Evolutionary conservation across 2,888 invertebrate genomes (phyloP), one percentile per base, ranked within the genome.

Genomic region (Phytoseiulus persimilis): DNA sequence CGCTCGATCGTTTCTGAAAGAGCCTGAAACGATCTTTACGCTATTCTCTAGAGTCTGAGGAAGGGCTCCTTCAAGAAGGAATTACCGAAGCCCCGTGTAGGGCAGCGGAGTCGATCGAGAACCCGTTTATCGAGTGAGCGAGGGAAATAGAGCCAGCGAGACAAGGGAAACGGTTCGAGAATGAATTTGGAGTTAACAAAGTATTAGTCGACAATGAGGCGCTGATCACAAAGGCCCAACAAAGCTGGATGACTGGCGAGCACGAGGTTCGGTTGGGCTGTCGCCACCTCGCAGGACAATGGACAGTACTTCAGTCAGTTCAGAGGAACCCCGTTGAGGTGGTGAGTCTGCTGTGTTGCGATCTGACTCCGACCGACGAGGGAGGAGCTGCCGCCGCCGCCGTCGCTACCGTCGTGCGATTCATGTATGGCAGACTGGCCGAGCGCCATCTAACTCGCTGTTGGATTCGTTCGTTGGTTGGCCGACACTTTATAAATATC

Each of bases 151-250:
- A 65, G 65, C 65, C 2, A 23, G 23, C 65, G 65, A 65, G 65
- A 23, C 65, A 18, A 28, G 23, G 65, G 18, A 65, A 65, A 65
- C 65, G 65, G 65, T 65, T 65, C 65, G 11, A 14, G 65, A 23
- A 65, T 65, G 65, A 65, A 65, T 65, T 65, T 65, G 65, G 65
- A 65, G 65, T 65, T 65, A 65, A 65, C 65, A 65, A 65, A 65
- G 65, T 65, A 65, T 65, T 65, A 65, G 65, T 65, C 65, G 65
- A 65, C 65, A 65, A 65, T 65, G 65, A 65, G 65, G 23, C 65
- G 65, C 18, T 65, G 65, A 65, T 65, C 65, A 65, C 65, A 23
- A 28, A 28, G 65, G 28, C 23, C 65, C 18, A 28, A 65, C 65
- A 65, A 65, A 23, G 65, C 65, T 28, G 65, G 65, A 65, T 23